Conservation (phyloP, 2,797 vertebrate species). For the Sebastiscus tertius region DNA sequence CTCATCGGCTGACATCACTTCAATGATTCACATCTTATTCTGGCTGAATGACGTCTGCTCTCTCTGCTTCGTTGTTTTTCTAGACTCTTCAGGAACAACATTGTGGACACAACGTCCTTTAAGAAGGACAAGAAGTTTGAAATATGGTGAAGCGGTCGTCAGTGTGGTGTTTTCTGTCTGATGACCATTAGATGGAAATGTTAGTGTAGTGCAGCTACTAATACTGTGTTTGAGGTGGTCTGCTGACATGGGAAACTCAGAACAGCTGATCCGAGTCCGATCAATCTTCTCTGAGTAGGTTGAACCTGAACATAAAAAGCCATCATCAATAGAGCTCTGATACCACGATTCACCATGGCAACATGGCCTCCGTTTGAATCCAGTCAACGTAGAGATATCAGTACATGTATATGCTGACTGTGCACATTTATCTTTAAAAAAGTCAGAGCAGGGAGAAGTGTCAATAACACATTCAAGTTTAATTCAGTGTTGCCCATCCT, state of each 20-base stretch:
- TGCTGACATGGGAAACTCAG: background rate
- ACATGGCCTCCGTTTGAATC: no score
- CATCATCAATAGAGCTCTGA: no score
- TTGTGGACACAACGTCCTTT: constrained; percentile 29
- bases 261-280: no score
- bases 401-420: no score
- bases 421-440: no score
- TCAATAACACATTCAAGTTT: no score
- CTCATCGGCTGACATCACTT: background rate
- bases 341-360: no score
- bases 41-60: constrained; percentile 6
- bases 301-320: no score
- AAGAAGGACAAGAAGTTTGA: constrained; percentile 41
- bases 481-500: no score
- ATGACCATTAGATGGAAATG: background rate
- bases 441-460: no score
- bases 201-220: background rate
- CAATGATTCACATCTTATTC: background rate
- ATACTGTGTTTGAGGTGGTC: background rate
- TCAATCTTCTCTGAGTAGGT: no score
- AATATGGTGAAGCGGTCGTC: constrained; percentile 28
- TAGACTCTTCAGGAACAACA: constrained; percentile 63
- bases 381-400: no score
- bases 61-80: background rate
- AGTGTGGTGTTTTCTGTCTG: background rate